A percentile compares a stretch with the other conserved stretches of the same genome.
phyloP scores from a whole-genome alignment of 30 jellyfish, hydroid and myxozoan genomes.

The Catostylus mosaicus region DNA sequence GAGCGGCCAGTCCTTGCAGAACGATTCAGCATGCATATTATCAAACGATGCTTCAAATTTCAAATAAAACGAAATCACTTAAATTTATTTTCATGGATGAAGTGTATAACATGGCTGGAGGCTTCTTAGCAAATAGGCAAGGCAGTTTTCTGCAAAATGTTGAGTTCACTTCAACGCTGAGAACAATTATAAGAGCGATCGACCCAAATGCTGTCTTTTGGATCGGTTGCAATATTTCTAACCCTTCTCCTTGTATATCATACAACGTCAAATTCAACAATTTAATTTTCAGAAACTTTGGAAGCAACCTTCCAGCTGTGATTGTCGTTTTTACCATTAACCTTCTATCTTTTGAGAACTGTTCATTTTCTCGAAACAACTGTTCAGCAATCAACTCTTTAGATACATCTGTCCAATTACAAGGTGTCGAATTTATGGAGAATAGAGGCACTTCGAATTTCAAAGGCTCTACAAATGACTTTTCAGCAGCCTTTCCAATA shows the following conservation, averaged over 20 bases:
- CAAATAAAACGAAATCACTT: slow-evolving; percentile 8
- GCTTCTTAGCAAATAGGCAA: slow-evolving; percentile 22
- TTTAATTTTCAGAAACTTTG: slow-evolving; percentile 49
- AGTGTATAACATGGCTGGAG: slow-evolving; percentile 28
- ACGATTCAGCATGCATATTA: slow-evolving; percentile 65
- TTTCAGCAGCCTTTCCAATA: slow-evolving; percentile 57
- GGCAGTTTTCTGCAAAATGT: neutral
- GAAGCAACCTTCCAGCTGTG: slow-evolving; percentile 58
- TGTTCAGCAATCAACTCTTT: slow-evolving; percentile 77
- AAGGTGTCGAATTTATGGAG: slow-evolving; percentile 13
- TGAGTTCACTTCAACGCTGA: neutral
- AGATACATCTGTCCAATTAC: slow-evolving; percentile 56
- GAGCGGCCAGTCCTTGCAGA: slow-evolving; percentile 50
- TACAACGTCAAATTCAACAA: slow-evolving; percentile 41
- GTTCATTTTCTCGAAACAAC: slow-evolving; percentile 47
- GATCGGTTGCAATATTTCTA: slow-evolving; percentile 58
- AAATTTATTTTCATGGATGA: slow-evolving; percentile 35
- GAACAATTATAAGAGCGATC: slow-evolving; percentile 30
- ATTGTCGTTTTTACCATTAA: slow-evolving; percentile 46
- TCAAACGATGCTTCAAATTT: neutral
- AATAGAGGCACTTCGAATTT: slow-evolving; percentile 50
- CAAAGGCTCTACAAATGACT: neutral
- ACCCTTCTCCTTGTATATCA: slow-evolving; percentile 10
- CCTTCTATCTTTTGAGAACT: slow-evolving; percentile 7
- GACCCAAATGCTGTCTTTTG: slow-evolving; percentile 24